These are phyloP conservation scores for Megaceryle torquata DNA, from an alignment of 2,113 vertebrate species.

Conservation along the genomic window DNA sequence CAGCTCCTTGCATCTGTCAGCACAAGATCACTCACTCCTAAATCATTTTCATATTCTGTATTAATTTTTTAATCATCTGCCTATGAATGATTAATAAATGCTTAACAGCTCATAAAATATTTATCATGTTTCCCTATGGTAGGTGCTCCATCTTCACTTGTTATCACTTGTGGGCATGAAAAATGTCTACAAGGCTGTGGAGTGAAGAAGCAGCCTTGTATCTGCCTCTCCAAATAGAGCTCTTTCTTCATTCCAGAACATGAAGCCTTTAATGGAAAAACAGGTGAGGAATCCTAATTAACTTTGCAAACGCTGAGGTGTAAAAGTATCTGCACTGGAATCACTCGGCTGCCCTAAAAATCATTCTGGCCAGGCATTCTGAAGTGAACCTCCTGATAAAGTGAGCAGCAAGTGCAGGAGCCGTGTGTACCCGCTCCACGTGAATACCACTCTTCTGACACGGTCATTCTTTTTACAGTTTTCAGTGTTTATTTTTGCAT, in stretches of 20 bases:
- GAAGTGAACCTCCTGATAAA: background rate
- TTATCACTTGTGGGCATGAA: background rate
- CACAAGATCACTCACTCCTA: background rate
- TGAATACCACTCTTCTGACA: background rate
- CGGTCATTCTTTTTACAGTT: rapidly evolving
- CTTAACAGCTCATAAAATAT: conserved; percentile 51
- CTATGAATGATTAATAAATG: conserved; percentile 63
- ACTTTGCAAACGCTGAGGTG: background rate
- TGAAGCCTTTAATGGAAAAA: background rate
- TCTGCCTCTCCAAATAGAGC: background rate
- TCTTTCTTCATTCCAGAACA: background rate
- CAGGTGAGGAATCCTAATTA: background rate
- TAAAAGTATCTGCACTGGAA: background rate
- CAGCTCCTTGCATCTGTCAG: conserved; percentile 11
- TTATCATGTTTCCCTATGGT: conserved; percentile 4
- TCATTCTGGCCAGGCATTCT: rapidly evolving
- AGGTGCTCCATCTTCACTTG: background rate
- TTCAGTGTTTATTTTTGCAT: background rate
- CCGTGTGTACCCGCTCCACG: rapidly evolving
- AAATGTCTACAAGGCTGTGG: background rate
- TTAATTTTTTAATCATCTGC: conserved; percentile 66
- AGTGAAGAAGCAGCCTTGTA: background rate
- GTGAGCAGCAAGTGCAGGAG: background rate
- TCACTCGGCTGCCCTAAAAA: background rate
- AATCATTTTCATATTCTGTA: conserved; percentile 48